Evolutionary conservation across 2,888 invertebrate genomes (phyloP).

Genomic region (Polydrusus tereticollis): DNA sequence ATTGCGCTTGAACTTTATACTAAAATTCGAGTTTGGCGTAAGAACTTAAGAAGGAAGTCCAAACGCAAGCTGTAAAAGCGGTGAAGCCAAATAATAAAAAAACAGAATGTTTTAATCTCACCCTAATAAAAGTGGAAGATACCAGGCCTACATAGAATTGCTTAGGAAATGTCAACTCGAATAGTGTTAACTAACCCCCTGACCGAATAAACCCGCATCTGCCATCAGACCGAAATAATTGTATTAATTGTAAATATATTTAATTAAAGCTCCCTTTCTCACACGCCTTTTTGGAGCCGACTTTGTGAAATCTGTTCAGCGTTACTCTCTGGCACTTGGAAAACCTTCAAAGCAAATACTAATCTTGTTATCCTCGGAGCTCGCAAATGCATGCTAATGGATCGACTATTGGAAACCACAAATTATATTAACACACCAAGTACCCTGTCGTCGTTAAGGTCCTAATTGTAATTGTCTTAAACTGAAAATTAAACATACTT

Average conservation of each 20-base stretch:
- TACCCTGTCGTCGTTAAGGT: constrained; percentile 57
- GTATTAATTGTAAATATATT: constrained; percentile 28
- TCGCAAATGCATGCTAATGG: constrained; percentile 59
- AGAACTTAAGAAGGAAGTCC: too few species aligned
- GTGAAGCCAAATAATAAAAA: too few species aligned
- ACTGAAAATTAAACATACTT: constrained; percentile 1
- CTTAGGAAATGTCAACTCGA: constrained; percentile 3
- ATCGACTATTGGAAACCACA: constrained; percentile 62
- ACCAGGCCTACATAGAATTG: too few species aligned
- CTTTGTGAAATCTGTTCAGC: constrained; percentile 18
- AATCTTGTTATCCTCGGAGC: constrained; percentile 23
- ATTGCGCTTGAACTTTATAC: too few species aligned
- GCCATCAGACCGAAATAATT: constrained; percentile 12
- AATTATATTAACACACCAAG: constrained; percentile 65
- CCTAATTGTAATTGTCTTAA: constrained; percentile 58
- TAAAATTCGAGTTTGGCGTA: too few species aligned
- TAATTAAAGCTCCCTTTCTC: constrained; percentile 12
- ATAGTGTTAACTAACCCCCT: neutral
- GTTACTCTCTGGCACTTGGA: constrained; percentile 14
- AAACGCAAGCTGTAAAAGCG: too few species aligned
- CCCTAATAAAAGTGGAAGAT: too few species aligned
- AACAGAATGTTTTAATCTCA: too few species aligned
- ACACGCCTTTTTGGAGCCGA: neutral
- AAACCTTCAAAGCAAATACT: constrained; percentile 32
- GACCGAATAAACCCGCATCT: neutral